These are phyloP conservation scores for Choristoneura fumiferana DNA, from an alignment of 1,140 invertebrate genomes.

Conservation along the genomic window DNA sequence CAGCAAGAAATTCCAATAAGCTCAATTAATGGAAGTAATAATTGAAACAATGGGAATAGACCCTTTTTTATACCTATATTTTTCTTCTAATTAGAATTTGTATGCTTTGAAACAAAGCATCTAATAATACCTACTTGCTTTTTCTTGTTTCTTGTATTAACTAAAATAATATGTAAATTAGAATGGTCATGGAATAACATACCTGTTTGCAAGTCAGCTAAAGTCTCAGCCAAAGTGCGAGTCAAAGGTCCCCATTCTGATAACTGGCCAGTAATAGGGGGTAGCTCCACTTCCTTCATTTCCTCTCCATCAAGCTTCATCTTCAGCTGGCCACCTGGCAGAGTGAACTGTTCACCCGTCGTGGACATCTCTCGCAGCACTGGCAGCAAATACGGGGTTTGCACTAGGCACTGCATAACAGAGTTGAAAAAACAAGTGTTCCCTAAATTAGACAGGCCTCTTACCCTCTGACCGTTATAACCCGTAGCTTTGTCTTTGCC, in stretches of 20 bases:
- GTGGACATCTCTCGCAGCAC: constrained; percentile 85
- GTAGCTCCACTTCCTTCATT: constrained; percentile 72
- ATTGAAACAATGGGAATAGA: too few species aligned
- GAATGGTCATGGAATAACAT: constrained; percentile 18
- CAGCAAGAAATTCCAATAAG: too few species aligned
- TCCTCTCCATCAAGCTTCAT: constrained; percentile 57
- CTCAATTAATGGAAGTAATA: too few species aligned
- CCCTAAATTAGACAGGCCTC: constrained; percentile 91
- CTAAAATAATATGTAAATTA: too few species aligned
- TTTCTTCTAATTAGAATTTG: too few species aligned
- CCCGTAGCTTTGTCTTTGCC: constrained; percentile 59
- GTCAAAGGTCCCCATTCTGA: constrained; percentile 86
- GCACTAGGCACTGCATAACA: constrained; percentile 93
- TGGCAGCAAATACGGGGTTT: constrained; percentile 89
- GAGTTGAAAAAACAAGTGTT: constrained; percentile 99
- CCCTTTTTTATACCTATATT: too few species aligned
- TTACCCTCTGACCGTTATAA: constrained; percentile 74
- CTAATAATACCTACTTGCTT: too few species aligned
- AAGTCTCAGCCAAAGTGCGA: constrained; percentile 82
- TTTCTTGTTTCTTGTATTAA: too few species aligned
- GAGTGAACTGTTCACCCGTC: constrained; percentile 82
- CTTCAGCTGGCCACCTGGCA: constrained; percentile 84
- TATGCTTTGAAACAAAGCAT: too few species aligned
- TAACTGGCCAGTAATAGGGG: constrained; percentile 83
- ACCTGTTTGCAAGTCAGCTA: constrained; percentile 84